A percentile compares a stretch with the other conserved stretches of the same genome.
These are phyloP conservation scores for Trypoxylon attenuatum DNA, from an alignment of 2,888 invertebrate species.

Conservation along the genomic window DNA sequence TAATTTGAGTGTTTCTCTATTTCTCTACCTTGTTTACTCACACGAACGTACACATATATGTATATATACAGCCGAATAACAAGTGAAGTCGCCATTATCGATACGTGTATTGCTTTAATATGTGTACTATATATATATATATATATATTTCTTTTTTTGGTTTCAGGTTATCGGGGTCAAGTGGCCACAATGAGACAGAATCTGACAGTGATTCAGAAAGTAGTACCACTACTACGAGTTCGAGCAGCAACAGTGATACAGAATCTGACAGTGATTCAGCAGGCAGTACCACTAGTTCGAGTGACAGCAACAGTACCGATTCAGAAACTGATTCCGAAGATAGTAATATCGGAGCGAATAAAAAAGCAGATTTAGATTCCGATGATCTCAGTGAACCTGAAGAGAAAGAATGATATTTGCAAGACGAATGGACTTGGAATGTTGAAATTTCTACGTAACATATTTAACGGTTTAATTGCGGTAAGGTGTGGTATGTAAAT, in stretches of 20 bases:
- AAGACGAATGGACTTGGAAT: no score
- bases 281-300: slow-evolving; percentile 44
- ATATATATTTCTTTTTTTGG: slow-evolving; percentile 1
- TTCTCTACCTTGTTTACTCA: no score
- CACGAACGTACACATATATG: no score
- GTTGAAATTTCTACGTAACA: no score
- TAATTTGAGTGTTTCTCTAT: no score
- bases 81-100: no score
- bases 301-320: slow-evolving; percentile 43
- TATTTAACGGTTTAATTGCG: no score
- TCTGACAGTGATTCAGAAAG: slow-evolving; percentile 40
- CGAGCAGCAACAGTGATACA: slow-evolving; percentile 52
- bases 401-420: slow-evolving; percentile 19
- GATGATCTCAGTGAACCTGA: slow-evolving; percentile 56
- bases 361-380: slow-evolving; percentile 48
- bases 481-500: no score
- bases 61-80: no score
- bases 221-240: slow-evolving; percentile 43
- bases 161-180: no score
- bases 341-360: no score
- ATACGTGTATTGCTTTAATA: slow-evolving; percentile 8
- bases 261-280: slow-evolving; percentile 43
- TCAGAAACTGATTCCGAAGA: no score
- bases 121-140: slow-evolving; percentile 15
- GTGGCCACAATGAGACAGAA: slow-evolving; percentile 52